phyloP scores from a whole-genome alignment of 2,113 vertebrate species.

The Balaeniceps rex region DNA sequence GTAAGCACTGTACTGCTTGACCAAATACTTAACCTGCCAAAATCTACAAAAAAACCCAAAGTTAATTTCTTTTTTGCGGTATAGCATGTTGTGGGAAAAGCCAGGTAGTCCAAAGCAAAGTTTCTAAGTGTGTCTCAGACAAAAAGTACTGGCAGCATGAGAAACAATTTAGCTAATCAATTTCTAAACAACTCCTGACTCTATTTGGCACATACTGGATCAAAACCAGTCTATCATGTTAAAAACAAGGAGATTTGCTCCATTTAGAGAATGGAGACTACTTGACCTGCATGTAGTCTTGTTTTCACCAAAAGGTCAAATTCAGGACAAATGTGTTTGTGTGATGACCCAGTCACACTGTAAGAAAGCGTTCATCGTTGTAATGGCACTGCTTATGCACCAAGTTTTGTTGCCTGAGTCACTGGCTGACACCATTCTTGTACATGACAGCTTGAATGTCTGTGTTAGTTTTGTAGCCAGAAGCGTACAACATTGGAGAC shows the following conservation, averaged over 20 bases:
- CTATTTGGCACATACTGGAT: neutral
- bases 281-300: neutral
- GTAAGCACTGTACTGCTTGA: neutral
- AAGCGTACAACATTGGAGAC: neutral
- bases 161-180: neutral
- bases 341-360: neutral
- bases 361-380: neutral
- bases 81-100: neutral
- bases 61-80: neutral
- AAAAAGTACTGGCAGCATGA: neutral
- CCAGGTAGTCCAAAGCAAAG: neutral
- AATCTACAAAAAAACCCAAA: neutral
- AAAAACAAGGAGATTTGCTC: neutral
- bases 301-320: neutral
- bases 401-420: neutral
- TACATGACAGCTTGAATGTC: neutral
- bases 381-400: neutral
- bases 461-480: slow-evolving; percentile 22
- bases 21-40: neutral
- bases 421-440: neutral
- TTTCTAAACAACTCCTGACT: neutral
- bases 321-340: neutral
- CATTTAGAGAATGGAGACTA: neutral
- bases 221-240: neutral
- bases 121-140: neutral